Base-by-base conservation (phyloP, 2,797 vertebrate genomes). In the Takifugu ocellatus region DNA sequence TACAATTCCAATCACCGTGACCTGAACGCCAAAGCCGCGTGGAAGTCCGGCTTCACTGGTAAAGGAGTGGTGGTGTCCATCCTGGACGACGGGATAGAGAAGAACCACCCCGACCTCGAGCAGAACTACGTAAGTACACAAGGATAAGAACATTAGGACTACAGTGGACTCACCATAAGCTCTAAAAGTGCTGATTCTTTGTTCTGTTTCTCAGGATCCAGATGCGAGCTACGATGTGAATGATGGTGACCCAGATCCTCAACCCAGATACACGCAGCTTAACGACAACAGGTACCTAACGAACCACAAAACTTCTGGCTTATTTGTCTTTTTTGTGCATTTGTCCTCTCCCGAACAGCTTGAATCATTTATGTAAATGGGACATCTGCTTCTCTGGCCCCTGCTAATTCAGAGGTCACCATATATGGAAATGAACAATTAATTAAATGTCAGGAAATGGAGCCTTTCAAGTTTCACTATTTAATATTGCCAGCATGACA, bases 141-240 rank as follows among this genome's bases (percentile, higher is more conserved):
- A 39, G 1, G 36, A 7, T 39, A 14, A 39, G 36, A 39, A 7
- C 7, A 14, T 7, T 39, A 39, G 7, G 36, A 39, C 14, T 39
- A 39, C 7, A 39, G 36, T 14, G 7, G 14, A 39, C 1, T 39
- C 21, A 21, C 21, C 21, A 21, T 21, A 21, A 21, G 21, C 21
- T 21, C 21, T 3, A 14, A 39, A 7, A 7, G 14, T 39, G 36
- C 36, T 44, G 5, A 15, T 11, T 44, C 4, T 44, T 9, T 2
- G 5, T 46, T 12, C 15, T 21, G 21, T 48, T 74, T 57, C 43
- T 56, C n/a, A 93, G 92, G 92, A 93, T 61, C 92, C 95, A 0
- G 93, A 92, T 39, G 97, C 97, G 9, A 99, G 97, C 80, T 99
- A 96, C 17, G 97, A 99, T 4, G 96, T 99, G 75, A 99, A 99